These are phyloP conservation scores for Esperia sulphurella DNA, from an alignment of 2,888 invertebrate genomes.

Conservation along the genomic window DNA sequence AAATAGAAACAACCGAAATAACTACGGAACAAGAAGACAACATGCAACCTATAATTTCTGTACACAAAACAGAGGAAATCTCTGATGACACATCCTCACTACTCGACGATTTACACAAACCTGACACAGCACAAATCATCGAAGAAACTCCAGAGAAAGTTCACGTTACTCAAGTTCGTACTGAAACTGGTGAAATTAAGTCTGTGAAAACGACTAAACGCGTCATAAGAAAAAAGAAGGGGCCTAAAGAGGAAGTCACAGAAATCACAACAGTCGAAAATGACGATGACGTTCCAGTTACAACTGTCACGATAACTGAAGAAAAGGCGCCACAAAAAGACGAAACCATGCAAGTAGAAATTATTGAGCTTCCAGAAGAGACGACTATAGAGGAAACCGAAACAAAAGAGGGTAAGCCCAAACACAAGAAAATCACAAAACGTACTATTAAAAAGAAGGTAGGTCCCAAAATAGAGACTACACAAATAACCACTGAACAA, in stretches of 20 bases:
- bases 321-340: constrained; percentile 23
- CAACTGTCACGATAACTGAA: constrained; percentile 44
- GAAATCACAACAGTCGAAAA: constrained; percentile 37
- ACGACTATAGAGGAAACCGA: constrained; percentile 19
- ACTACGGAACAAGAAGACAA: constrained; percentile 31
- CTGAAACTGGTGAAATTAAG: constrained; percentile 24
- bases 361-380: constrained; percentile 37
- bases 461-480: constrained; percentile 37
- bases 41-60: constrained; percentile 31
- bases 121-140: constrained; percentile 29
- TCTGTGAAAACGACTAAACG: constrained; percentile 31
- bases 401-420: constrained; percentile 10
- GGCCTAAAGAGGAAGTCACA: constrained; percentile 16
- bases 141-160: constrained; percentile 15
- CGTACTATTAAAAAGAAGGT: constrained; percentile 51
- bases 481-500: constrained; percentile 49
- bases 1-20: constrained; percentile 22
- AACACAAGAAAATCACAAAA: constrained; percentile 18
- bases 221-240: constrained; percentile 22
- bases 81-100: constrained; percentile 20
- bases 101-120: constrained; percentile 14
- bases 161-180: constrained; percentile 13
- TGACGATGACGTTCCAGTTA: constrained; percentile 48
- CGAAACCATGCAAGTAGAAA: constrained; percentile 40
- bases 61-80: constrained; percentile 26